phyloP scores from a whole-genome alignment of 1,140 invertebrate genomes.

The Mesaphorura yosii region DNA sequence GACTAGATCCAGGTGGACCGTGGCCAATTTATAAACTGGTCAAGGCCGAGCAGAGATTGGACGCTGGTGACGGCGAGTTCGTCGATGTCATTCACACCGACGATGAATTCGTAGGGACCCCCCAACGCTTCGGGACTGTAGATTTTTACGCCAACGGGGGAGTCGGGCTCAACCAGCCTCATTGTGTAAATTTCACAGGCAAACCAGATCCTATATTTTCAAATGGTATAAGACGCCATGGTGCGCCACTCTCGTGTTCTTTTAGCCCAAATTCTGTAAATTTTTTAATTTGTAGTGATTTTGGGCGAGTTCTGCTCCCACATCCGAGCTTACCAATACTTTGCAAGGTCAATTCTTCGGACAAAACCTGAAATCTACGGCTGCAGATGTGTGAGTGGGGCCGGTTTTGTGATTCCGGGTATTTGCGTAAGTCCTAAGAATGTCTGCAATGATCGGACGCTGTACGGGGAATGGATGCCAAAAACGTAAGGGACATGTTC shows the following conservation, averaged over 20 bases:
- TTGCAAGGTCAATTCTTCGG: neutral
- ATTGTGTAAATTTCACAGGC: neutral
- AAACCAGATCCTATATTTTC: too few species aligned
- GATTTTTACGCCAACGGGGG: neutral
- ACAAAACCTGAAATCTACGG: neutral
- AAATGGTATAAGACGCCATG: too few species aligned
- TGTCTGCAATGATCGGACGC: neutral
- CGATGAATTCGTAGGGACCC: neutral
- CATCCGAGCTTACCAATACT: neutral
- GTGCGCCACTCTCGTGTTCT: too few species aligned
- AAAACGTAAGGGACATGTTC: neutral
- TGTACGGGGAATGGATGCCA: neutral
- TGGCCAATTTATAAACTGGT: neutral
- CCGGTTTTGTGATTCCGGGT: neutral
- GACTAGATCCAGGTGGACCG: slow-evolving; percentile 7
- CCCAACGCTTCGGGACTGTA: neutral
- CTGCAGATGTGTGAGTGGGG: neutral
- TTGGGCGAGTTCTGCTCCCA: slow-evolving; percentile 4
- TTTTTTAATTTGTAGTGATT: neutral
- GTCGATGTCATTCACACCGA: neutral
- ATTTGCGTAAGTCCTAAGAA: neutral
- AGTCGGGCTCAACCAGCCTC: neutral
- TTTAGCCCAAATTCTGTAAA: too few species aligned
- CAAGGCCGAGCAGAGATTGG: neutral
- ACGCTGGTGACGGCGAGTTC: slow-evolving; percentile 3